Conservation (phyloP, 2,797 vertebrate genomes). For the Falco cherrug region DNA sequence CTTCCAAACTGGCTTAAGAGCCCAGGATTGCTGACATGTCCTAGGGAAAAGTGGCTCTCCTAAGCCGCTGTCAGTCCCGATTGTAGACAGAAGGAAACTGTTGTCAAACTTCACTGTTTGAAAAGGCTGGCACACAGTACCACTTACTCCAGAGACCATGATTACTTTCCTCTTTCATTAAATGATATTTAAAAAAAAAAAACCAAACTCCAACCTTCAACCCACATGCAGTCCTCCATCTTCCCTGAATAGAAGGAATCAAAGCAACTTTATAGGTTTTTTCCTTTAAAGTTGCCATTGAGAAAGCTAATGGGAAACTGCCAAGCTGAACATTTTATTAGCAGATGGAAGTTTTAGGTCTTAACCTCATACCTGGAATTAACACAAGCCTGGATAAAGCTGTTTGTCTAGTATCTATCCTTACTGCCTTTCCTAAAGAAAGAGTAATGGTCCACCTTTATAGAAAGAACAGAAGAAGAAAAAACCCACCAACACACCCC, state of each 20-base stretch:
- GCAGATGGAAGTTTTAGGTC: background rate
- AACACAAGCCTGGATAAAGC: background rate
- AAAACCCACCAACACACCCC: background rate
- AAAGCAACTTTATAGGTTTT: background rate
- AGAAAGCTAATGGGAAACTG: background rate
- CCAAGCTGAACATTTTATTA: background rate
- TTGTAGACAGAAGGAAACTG: too few relatives aligned
- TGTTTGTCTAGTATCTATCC: background rate
- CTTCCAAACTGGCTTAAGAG: background rate
- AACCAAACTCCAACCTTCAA: rapidly evolving
- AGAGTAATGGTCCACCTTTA: background rate
- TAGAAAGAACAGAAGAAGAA: background rate
- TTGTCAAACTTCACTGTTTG: background rate
- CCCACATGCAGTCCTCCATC: background rate
- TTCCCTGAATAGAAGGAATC: background rate
- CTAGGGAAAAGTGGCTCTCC: background rate
- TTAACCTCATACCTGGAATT: background rate
- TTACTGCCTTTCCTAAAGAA: background rate
- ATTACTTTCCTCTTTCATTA: background rate
- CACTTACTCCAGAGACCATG: background rate
- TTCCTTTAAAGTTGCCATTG: background rate
- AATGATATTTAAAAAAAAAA: background rate
- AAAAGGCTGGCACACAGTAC: background rate
- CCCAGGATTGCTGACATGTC: background rate
- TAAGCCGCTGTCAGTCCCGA: background rate